Conservation (phyloP, 1,140 invertebrate genomes). For the Nymphalis io region DNA sequence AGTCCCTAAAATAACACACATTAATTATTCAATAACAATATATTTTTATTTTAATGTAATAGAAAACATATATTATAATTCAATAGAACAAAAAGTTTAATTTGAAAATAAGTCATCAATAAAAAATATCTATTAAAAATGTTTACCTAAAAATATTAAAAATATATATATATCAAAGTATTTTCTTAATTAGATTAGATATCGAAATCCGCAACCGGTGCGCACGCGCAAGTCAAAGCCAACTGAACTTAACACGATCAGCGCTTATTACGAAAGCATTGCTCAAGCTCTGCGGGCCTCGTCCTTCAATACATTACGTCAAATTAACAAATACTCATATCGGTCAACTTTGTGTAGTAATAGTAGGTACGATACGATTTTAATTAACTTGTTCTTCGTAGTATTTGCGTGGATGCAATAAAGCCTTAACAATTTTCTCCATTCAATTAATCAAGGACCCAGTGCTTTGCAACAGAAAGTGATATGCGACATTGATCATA, state of each 20-base stretch:
- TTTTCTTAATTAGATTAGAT: not conserved
- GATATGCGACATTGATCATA: too few species aligned
- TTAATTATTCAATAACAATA: not conserved
- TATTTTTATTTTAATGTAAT: too few species aligned
- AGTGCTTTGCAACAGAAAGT: too few species aligned
- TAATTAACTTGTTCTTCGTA: not conserved
- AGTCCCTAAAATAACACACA: not conserved
- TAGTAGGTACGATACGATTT: not conserved
- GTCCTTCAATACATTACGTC: constrained; percentile 17
- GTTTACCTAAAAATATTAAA: too few species aligned
- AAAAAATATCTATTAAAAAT: too few species aligned
- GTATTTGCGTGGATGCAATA: not conserved
- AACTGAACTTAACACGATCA: constrained; percentile 13
- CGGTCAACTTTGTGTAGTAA: constrained; percentile 22
- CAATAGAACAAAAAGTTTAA: not conserved
- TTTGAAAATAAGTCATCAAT: too few species aligned
- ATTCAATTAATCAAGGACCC: too few species aligned
- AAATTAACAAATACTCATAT: constrained; percentile 13
- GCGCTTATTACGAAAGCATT: constrained; percentile 15
- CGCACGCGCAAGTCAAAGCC: constrained; percentile 2
- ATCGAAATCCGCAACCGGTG: constrained; percentile 6
- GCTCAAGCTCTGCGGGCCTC: constrained; percentile 7
- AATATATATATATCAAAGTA: not conserved
- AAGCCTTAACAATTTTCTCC: too few species aligned
- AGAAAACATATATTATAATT: too few species aligned